phyloP scores from a whole-genome alignment of 2,888 invertebrate species.

The Callyntrura guangdongensis region DNA sequence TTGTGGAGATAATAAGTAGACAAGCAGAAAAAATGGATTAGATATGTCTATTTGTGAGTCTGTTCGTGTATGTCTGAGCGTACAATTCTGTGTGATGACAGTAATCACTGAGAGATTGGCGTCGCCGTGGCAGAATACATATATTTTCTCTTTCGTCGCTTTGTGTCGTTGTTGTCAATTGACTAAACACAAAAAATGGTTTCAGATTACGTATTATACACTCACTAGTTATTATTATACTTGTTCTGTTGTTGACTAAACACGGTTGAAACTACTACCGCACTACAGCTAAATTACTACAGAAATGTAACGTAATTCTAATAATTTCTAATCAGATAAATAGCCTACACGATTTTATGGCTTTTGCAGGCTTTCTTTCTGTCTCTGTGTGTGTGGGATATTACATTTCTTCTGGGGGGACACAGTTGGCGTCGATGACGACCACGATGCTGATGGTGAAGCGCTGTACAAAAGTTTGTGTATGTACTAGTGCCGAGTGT shows the following conservation, averaged over 20 bases:
- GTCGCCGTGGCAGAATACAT: no score
- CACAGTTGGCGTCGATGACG: no score
- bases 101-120: background rate
- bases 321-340: background rate
- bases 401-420: no score
- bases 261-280: background rate
- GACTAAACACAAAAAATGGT: no score
- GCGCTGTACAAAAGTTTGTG: background rate
- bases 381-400: background rate
- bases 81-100: constrained; percentile 21
- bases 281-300: background rate
- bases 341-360: background rate
- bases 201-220: no score
- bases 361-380: background rate
- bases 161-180: no score
- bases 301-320: background rate
- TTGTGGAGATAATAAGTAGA: constrained; percentile 8
- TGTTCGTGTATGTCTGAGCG: constrained; percentile 3
- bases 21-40: constrained; percentile 28
- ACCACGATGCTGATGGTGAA: background rate
- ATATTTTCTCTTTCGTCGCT: no score
- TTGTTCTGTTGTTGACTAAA: no score
- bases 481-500: background rate
- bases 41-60: background rate
- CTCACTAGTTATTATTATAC: no score